Base-by-base conservation (phyloP, 2,888 invertebrate genomes). In the Hyalella azteca region DNA sequence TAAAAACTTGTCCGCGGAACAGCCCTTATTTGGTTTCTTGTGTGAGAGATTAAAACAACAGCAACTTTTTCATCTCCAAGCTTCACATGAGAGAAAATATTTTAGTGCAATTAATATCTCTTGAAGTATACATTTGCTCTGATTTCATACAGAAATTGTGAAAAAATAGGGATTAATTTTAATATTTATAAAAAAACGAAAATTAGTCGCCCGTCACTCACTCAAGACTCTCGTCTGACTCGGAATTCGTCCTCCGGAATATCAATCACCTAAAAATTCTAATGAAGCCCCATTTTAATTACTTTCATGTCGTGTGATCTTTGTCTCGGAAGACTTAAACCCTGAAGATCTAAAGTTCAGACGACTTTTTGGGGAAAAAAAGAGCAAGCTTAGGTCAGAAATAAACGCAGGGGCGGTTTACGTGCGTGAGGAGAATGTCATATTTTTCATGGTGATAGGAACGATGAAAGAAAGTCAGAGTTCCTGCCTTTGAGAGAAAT, bases 281-380 rank as follows among this genome's bases (percentile, higher is more conserved):
- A 66, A 66, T 66, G 66, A 66, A 66, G 66, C 66, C 66, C 66
- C 39, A 66, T 66, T 66, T 66, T 66, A 66, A 66, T 66, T 66
- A 66, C 66, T 66, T 66, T 66, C 66, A 36, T 66, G 66, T 15
- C 66, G 66, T 66, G 66, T 66, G 66, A 66, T 66, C 66, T 39
- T 66, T 36, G 36, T 66, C 66, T 66, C 39, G 36, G 36, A 66
- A 66, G 66, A 66, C 66, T 66, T 66, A 66, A 66, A 7, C 66
- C 66, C 66, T 66, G 36, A 66, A 66, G 66, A 66, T 66, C 66
- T 36, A 66, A 66, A 66, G 66, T 66, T 66, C 39, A 36, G 66
- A 66, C 66, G 66, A 66, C 66, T 36, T 66, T 66, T 29, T 7
- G 39, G 66, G 36, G 26, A 45, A 45, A 66, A 66, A 66, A 66